A percentile compares a stretch with the other conserved stretches of the same genome.
Conservation (phyloP, 2,113 vertebrate genomes). For the Burhinus bistriatus region DNA sequence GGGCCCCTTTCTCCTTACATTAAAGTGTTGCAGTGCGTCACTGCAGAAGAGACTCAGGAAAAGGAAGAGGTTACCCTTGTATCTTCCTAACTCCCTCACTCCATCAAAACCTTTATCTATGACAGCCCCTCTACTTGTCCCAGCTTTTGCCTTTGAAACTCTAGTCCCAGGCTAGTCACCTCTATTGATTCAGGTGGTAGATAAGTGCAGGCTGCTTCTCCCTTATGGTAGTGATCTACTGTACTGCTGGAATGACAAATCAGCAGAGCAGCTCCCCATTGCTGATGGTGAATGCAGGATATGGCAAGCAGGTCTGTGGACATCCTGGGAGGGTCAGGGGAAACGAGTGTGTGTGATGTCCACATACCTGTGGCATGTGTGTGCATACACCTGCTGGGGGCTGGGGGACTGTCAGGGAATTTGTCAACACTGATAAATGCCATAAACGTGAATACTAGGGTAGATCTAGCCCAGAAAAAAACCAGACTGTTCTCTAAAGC, state of each 20-base stretch:
- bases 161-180: background rate
- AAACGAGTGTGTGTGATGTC: background rate
- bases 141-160: background rate
- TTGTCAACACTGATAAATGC: background rate
- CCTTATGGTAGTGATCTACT: background rate
- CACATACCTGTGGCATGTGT: background rate
- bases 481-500: background rate
- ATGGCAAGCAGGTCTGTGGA: background rate
- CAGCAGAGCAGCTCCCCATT: background rate
- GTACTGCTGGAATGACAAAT: background rate
- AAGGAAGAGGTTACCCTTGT: background rate
- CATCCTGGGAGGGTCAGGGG: background rate
- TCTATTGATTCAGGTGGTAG: background rate
- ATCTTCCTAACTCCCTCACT: background rate
- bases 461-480: background rate
- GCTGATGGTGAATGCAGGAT: background rate
- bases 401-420: fast-evolving
- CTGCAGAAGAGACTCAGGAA: background rate
- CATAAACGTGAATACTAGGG: background rate
- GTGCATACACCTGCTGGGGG: background rate
- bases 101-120: background rate
- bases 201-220: background rate
- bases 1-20: background rate
- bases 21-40: background rate
- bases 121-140: background rate